Conservation (phyloP, 2,113 vertebrate genomes). For the Anser brachyrhynchus region DNA sequence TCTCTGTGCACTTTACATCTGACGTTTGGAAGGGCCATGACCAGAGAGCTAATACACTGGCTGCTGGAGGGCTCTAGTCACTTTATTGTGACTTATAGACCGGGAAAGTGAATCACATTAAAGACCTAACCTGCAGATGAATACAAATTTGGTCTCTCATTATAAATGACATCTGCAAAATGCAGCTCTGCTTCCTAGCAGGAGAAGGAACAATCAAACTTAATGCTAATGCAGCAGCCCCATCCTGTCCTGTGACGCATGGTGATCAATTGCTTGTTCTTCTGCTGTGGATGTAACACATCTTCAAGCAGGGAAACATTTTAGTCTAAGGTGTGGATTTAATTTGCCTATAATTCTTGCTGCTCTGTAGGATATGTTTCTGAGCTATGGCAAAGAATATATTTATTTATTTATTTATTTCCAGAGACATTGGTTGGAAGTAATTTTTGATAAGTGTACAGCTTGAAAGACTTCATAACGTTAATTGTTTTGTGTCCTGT, state of each 20-base stretch:
- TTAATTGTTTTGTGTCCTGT: not conserved
- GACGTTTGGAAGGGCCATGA: not conserved
- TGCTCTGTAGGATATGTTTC: not conserved
- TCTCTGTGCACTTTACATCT: not conserved
- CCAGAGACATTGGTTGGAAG: not conserved
- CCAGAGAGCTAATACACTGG: not conserved
- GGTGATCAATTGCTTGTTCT: constrained; percentile 12
- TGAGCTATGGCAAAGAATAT: not conserved
- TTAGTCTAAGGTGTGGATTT: constrained; percentile 18
- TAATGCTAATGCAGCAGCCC: constrained; percentile 23
- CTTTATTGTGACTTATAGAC: not conserved
- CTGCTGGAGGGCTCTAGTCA: not conserved
- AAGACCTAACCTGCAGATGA: constrained; percentile 2
- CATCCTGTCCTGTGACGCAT: not conserved
- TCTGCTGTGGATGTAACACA: not conserved
- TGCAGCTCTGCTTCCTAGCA: constrained; percentile 8
- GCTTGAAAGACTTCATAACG: not conserved
- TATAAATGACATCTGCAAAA: constrained; percentile 8
- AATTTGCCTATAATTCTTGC: constrained; percentile 34
- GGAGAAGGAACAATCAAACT: not conserved
- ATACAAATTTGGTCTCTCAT: constrained; percentile 16
- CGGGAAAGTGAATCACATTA: constrained; percentile 4
- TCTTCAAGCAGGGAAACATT: not conserved
- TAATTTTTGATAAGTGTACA: not conserved
- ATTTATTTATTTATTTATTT: not conserved